Evolutionary conservation across 2,888 invertebrate genomes (phyloP), one percentile per base, ranked within the genome.

Genomic region (Rotaria sp.): DNA sequence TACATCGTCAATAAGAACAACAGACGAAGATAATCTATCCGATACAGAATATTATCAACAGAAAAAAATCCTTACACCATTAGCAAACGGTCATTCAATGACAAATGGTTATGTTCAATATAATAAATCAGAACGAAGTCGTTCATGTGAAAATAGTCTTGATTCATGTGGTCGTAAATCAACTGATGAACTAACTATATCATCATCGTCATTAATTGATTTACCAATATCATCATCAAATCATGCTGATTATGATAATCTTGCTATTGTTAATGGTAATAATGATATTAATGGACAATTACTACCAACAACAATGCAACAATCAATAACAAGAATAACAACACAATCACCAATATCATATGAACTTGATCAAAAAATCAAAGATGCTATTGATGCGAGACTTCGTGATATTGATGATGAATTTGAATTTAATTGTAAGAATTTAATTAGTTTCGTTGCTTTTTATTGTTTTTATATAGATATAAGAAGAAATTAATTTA

Each of bases 351-450:
- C 41, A 26, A 80, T 80, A 41, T 80, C 45, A 13, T 45, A 11
- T 45, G 80, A 80, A 80, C 45, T 80, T n/a, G 80, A 80, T 80
- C 80, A 80, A 45, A 80, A 80, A 45, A 45, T 38, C 26, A 80
- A 80, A 80, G 45, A 80, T n/a, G 80, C 41, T 13, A 80, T 80
- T n/a, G 80, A 80, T 80, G 80, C 41, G 45, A 45, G 41, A 80
- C 38, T 80, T 13, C 45, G 45, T n/a, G 45, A 45, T 80, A 45
- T 80, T n/a, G 80, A 80, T 15, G 80, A 80, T n/a, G 80, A 80
- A 67, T 67, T 67, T 26, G 80, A 80, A 41, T 41, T 45, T 45
- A 80, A 80, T 80, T 45, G 45, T 45, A 45, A 80, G 45, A 13
- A 80, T 45, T 35, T 2, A 0, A 30, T 4, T 30, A 30, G 1